A percentile compares a stretch with the other conserved stretches of the same genome.
Evolutionary conservation across 2,113 vertebrate genomes (phyloP).

Genomic region (Mastomys coucha): DNA sequence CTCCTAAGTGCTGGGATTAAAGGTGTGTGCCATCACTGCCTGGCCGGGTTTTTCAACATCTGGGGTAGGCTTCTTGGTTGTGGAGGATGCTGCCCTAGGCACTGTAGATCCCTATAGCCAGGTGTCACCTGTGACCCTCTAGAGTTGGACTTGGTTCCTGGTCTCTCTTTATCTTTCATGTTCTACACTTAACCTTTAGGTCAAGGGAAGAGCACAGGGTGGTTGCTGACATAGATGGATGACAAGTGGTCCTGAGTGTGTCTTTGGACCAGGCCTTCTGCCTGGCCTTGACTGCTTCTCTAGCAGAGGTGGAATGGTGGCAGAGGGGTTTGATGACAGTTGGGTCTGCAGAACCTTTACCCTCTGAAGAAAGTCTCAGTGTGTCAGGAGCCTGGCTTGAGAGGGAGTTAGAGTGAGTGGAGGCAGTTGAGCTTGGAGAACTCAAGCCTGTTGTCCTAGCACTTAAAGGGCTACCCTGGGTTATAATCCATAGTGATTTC

Average conservation of each 20-base stretch:
- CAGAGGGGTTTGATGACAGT: neutral
- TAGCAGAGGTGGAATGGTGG: neutral
- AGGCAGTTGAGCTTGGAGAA: neutral
- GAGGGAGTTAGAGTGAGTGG: neutral
- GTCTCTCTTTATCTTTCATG: neutral
- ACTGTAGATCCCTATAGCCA: neutral
- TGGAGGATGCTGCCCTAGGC: neutral
- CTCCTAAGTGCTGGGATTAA: no score
- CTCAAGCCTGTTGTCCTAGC: no score
- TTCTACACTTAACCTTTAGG: neutral
- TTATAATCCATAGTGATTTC: neutral
- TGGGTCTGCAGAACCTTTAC: neutral
- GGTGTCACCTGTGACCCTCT: neutral
- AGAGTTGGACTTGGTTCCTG: neutral
- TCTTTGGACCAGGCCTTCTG: neutral
- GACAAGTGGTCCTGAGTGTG: neutral
- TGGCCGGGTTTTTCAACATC: neutral
- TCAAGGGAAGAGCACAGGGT: neutral
- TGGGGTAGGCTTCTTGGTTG: neutral
- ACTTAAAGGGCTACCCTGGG: neutral
- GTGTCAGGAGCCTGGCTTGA: neutral
- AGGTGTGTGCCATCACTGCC: no score
- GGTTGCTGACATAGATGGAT: neutral
- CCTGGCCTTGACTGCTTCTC: neutral
- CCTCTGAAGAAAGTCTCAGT: neutral